Evolutionary conservation across 1,140 invertebrate species (phyloP).

Genomic region (Zaprionus capensis): DNA sequence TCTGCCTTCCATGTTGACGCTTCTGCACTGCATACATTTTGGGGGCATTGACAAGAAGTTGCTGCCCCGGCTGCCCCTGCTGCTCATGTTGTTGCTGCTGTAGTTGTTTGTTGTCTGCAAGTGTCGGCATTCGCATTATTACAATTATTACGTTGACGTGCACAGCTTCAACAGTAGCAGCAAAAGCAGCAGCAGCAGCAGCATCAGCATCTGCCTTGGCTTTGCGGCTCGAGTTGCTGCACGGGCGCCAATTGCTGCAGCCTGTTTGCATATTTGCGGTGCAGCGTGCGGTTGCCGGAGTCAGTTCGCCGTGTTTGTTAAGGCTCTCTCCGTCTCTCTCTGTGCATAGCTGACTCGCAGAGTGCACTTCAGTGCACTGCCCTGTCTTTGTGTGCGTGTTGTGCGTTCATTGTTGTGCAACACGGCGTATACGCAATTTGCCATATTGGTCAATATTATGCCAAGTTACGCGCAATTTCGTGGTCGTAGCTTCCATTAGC

Average conservation of each 20-base stretch:
- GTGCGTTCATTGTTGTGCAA: slow-evolving; percentile 50
- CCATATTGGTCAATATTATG: slow-evolving; percentile 78
- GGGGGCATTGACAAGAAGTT: slow-evolving; percentile 24
- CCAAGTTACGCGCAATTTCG: slow-evolving; percentile 78
- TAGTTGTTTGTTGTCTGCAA: slow-evolving; percentile 60
- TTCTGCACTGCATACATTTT: slow-evolving; percentile 39
- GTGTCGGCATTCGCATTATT: slow-evolving; percentile 79
- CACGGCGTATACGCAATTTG: slow-evolving; percentile 72
- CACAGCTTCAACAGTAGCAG: slow-evolving; percentile 43
- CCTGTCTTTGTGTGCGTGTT: slow-evolving; percentile 12
- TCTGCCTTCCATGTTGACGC: slow-evolving; percentile 28
- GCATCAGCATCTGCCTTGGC: not conserved
- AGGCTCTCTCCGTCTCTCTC: not conserved
- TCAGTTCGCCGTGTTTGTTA: slow-evolving; percentile 54
- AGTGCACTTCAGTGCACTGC: slow-evolving; percentile 21
- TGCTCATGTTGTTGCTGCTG: slow-evolving; percentile 29
- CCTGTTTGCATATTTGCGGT: slow-evolving; percentile 70
- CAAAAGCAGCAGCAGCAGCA: not conserved
- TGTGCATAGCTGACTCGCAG: not conserved
- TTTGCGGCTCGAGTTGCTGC: slow-evolving; percentile 21
- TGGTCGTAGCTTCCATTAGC: slow-evolving; percentile 66
- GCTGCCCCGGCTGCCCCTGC: slow-evolving; percentile 21
- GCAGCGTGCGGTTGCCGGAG: slow-evolving; percentile 46
- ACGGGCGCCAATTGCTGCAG: slow-evolving; percentile 28
- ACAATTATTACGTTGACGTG: slow-evolving; percentile 79